These are phyloP conservation scores for Gonocerus acuteangulatus DNA, from an alignment of 2,888 invertebrate genomes.

Conservation along the genomic window DNA sequence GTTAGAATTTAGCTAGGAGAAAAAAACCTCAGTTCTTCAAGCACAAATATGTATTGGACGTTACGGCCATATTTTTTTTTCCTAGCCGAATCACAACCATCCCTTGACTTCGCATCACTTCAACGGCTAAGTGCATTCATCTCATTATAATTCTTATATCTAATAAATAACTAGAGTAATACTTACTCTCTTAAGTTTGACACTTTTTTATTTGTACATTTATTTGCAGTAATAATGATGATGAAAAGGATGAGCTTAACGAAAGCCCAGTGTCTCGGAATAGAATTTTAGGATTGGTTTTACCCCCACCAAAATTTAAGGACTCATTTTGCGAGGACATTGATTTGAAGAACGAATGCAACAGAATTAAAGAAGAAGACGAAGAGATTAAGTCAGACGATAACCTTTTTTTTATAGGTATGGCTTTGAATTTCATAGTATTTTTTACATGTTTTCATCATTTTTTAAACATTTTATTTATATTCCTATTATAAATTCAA, in stretches of 20 bases:
- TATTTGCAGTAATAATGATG: neutral
- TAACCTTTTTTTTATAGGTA: constrained; percentile 21
- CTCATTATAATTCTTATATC: too few species aligned
- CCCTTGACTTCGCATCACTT: too few species aligned
- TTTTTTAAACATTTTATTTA: neutral
- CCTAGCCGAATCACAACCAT: too few species aligned
- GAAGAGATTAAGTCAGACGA: neutral
- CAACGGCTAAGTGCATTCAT: too few species aligned
- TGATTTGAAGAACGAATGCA: neutral
- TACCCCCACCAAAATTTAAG: constrained; percentile 25
- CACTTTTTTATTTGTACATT: neutral
- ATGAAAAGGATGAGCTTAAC: constrained; percentile 7
- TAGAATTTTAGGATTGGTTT: constrained; percentile 3
- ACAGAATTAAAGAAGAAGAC: neutral
- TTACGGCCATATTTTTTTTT: too few species aligned
- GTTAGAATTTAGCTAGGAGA: too few species aligned
- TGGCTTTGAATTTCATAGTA: too few species aligned
- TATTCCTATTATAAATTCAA: neutral
- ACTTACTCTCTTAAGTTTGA: neutral
- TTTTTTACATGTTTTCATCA: neutral
- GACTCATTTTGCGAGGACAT: constrained; percentile 1
- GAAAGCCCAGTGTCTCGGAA: constrained; percentile 3
- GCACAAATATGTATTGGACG: too few species aligned
- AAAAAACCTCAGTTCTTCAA: too few species aligned
- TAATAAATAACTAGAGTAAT: neutral